Evolutionary conservation across 2,888 invertebrate genomes (phyloP).

Genomic region (Hydraecia micacea): DNA sequence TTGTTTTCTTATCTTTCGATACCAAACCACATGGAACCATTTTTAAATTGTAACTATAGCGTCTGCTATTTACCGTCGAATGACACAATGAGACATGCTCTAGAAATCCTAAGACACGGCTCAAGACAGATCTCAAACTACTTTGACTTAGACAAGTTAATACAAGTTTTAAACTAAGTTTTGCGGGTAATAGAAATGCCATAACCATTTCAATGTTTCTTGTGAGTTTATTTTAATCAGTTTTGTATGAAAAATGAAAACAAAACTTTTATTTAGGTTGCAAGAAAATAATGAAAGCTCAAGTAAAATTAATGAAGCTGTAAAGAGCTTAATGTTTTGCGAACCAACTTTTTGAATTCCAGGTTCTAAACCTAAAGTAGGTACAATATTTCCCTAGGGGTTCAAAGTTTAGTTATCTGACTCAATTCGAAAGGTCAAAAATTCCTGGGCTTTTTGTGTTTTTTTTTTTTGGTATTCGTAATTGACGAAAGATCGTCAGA

Average conservation of each 20-base stretch:
- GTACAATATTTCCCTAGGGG: neutral
- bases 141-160: conserved; percentile 21
- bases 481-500: neutral
- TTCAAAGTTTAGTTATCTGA: neutral
- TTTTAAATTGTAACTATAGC: too few relatives aligned
- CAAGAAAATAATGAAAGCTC: neutral
- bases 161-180: conserved; percentile 35
- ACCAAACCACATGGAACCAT: too few relatives aligned
- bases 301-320: neutral
- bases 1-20: too few relatives aligned
- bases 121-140: conserved; percentile 17
- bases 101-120: conserved; percentile 10
- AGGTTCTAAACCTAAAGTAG: neutral
- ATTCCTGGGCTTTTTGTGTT: neutral
- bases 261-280: neutral
- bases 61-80: neutral
- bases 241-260: neutral
- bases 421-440: neutral
- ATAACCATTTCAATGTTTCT: conserved; percentile 1
- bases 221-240: neutral
- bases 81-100: neutral
- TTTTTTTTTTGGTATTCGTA: neutral
- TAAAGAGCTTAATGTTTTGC: neutral
- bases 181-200: conserved; percentile 32
- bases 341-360: neutral